phyloP scores from a whole-genome alignment of 2,797 vertebrate species.

The Sternarchorhynchus goeldii region DNA sequence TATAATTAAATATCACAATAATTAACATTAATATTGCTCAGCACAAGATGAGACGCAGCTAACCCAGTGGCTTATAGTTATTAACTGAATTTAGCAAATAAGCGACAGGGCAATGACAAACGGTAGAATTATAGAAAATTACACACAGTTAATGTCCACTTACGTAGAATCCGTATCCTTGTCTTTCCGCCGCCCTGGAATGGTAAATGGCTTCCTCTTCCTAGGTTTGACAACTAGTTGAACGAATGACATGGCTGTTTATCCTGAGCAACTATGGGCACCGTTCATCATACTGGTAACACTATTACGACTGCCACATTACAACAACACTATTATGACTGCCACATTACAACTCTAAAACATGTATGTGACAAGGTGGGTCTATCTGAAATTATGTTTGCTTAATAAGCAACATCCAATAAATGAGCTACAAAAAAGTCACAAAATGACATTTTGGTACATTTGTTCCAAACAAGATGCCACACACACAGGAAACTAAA shows the following conservation, averaged over 20 bases:
- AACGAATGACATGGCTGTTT: constrained; percentile 48
- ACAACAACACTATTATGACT: neutral
- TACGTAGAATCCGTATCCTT: constrained; percentile 95
- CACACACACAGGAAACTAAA: no score
- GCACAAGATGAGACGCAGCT: neutral
- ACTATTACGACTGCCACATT: no score
- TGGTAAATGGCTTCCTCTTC: constrained; percentile 90
- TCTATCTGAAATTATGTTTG: neutral
- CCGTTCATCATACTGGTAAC: neutral
- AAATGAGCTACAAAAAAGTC: neutral
- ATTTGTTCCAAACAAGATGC: neutral
- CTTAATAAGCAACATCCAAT: no score
- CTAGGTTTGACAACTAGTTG: constrained; percentile 86
- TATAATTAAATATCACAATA: neutral
- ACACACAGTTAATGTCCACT: constrained; percentile 61
- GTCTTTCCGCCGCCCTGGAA: constrained; percentile 92
- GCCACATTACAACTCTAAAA: no score
- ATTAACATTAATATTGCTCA: neutral
- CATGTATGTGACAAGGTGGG: neutral
- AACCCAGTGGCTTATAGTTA: neutral
- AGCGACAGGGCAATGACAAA: neutral
- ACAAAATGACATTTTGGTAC: neutral
- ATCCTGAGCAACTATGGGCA: constrained; percentile 1
- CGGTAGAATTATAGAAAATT: neutral
- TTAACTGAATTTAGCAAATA: neutral